Evolutionary conservation across 2,888 invertebrate genomes (phyloP).

Genomic region (Yponomeuta evonymella): DNA sequence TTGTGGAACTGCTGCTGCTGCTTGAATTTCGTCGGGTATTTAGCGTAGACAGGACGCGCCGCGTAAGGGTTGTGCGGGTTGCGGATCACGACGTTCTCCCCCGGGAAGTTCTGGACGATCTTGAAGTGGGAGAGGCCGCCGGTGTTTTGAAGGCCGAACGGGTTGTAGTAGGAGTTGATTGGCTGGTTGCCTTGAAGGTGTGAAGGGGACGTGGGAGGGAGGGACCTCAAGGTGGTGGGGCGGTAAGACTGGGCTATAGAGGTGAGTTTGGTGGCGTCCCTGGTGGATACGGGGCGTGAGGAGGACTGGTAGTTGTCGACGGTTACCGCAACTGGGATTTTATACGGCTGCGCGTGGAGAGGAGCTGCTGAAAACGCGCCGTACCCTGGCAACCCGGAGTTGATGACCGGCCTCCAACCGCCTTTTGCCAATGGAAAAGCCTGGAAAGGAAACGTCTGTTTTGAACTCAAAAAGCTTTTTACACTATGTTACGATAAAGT

Average conservation of each 20-base stretch:
- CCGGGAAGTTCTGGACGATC: slow-evolving; percentile 58
- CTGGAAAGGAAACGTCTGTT: slow-evolving; percentile 40
- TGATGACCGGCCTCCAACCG: slow-evolving; percentile 79
- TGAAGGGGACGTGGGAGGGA: slow-evolving; percentile 40
- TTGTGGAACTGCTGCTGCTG: slow-evolving; percentile 50
- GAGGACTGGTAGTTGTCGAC: slow-evolving; percentile 55
- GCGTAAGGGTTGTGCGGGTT: slow-evolving; percentile 60
- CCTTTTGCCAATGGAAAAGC: slow-evolving; percentile 70
- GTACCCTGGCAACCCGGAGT: slow-evolving; percentile 57
- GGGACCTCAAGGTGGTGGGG: slow-evolving; percentile 57
- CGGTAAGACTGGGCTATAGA: slow-evolving; percentile 68
- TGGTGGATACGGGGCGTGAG: slow-evolving; percentile 51
- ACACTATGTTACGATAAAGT: no score
- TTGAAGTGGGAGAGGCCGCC: slow-evolving; percentile 55
- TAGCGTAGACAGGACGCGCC: slow-evolving; percentile 51
- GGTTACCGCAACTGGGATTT: slow-evolving; percentile 49
- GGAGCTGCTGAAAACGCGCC: slow-evolving; percentile 51
- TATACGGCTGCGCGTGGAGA: slow-evolving; percentile 54
- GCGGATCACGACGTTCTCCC: slow-evolving; percentile 54
- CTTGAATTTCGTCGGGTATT: slow-evolving; percentile 55
- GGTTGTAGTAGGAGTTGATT: slow-evolving; percentile 65
- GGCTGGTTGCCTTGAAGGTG: slow-evolving; percentile 56
- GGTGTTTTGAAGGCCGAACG: slow-evolving; percentile 54
- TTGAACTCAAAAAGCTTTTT: not conserved
- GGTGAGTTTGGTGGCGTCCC: slow-evolving; percentile 62